Conservation (phyloP, 1,140 invertebrate species). For the Aphelinus certus region DNA sequence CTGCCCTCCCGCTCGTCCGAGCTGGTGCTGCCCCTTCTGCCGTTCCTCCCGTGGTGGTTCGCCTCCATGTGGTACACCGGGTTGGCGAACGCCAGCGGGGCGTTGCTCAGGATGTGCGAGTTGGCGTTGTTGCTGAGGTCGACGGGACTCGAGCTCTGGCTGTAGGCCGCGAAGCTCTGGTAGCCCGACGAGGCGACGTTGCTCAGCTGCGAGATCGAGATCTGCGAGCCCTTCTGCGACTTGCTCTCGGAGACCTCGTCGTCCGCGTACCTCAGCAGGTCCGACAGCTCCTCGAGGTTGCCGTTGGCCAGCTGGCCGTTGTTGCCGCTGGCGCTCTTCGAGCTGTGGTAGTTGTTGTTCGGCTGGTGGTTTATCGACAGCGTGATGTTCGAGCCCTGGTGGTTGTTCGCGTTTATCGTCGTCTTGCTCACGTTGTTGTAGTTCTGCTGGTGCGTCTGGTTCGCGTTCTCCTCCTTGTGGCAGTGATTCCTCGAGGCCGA, state of each 20-base stretch:
- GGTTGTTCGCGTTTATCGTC: constrained; percentile 60
- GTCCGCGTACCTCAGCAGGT: constrained; percentile 71
- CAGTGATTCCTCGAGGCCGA: constrained; percentile 56
- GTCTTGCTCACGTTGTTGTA: constrained; percentile 64
- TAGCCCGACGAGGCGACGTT: constrained; percentile 89
- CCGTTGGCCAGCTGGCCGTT: constrained; percentile 66
- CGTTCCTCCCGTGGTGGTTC: constrained; percentile 52
- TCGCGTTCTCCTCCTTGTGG: constrained; percentile 67
- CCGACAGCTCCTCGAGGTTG: constrained; percentile 77
- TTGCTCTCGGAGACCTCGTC: constrained; percentile 64
- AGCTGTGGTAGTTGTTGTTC: constrained; percentile 60
- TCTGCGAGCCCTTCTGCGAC: constrained; percentile 64
- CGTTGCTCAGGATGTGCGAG: constrained; percentile 65
- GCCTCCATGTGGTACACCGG: constrained; percentile 82
- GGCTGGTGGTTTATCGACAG: constrained; percentile 56
- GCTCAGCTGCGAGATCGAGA: constrained; percentile 82
- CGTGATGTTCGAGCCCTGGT: constrained; percentile 48
- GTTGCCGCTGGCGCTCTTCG: constrained; percentile 43
- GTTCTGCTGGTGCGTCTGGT: constrained; percentile 62
- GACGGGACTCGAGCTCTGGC: constrained; percentile 89
- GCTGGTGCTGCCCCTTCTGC: constrained; percentile 63
- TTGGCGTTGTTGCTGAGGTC: constrained; percentile 71
- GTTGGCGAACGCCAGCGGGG: constrained; percentile 87
- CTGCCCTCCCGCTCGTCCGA: constrained; percentile 63
- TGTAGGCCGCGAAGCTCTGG: constrained; percentile 89